Percentiles rank a stretch among this genome's conserved stretches.
Evolutionary conservation across 2,888 invertebrate genomes (phyloP).

Genomic region (Noctua janthina): DNA sequence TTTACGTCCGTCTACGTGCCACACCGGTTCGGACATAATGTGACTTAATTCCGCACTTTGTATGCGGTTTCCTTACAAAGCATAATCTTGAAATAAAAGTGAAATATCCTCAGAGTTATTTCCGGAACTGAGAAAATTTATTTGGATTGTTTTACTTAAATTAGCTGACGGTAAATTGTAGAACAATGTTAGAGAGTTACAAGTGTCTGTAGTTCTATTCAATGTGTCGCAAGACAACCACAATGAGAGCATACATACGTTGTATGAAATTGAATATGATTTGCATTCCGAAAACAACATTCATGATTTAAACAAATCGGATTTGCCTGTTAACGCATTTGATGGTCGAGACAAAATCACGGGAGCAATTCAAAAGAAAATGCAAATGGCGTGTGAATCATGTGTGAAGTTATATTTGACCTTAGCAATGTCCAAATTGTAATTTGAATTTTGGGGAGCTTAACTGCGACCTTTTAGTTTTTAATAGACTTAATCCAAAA

Average conservation of each 20-base stretch:
- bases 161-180: background rate
- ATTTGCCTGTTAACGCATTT: constrained; percentile 41
- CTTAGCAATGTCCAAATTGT: constrained; percentile 16
- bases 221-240: constrained; percentile 28
- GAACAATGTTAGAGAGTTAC: constrained; percentile 35
- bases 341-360: constrained; percentile 41
- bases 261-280: constrained; percentile 31
- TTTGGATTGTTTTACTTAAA: constrained; percentile 12
- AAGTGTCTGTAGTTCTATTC: constrained; percentile 4
- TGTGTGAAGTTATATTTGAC: constrained; percentile 29
- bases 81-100: constrained; percentile 58
- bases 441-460: constrained; percentile 1
- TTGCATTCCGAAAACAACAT: constrained; percentile 27
- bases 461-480: constrained; percentile 23
- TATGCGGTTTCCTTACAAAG: constrained; percentile 53
- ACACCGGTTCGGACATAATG: constrained; percentile 35
- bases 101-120: constrained; percentile 35
- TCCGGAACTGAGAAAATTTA: constrained; percentile 23
- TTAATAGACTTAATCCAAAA: background rate
- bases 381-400: constrained; percentile 39
- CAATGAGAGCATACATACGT: constrained; percentile 24
- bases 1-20: constrained; percentile 35
- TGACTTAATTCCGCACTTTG: constrained; percentile 52
- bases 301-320: constrained; percentile 23
- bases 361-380: constrained; percentile 32